Base-by-base conservation (phyloP, 2,113 vertebrate genomes). In the Menidia beryllina region DNA sequence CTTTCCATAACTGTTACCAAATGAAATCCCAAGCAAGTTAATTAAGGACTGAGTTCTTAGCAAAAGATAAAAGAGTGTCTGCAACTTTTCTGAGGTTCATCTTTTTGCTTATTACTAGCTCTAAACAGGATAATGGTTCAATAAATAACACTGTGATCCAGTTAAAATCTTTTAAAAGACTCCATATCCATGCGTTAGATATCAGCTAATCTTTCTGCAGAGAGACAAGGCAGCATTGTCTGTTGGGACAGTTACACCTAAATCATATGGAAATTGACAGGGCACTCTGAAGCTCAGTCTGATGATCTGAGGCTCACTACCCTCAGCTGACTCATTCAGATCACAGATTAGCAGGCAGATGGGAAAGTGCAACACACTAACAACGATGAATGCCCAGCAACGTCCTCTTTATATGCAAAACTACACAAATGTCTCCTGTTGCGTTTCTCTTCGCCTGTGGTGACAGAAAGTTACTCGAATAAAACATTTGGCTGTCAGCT, bases 281-380 rank as follows among this genome's bases (percentile, higher is more conserved):
- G 24, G 4, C 41, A 45, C 4, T n/a, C 30, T 34, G 30, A 34
- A 1, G 10, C 30, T 8, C 30, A 34, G 19, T 36, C 25, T 34
- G 55, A 64, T 72, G 68, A 87, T 82, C 67, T 41, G 54, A 65
- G 62, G 57, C 21, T 59, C 80, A 77, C 54, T 64, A 67, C 49
- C 83, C 76, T 81, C 64, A 68, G 5, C 30, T 34, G 30, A 34
- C 10, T 34, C 30, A 43, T 38, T 39, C 76, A 73, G 65, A 79
- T 69, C 39, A 27, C 36, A 72, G 66, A 82, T 74, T 45, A 59
- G 43, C 52, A 69, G 30, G 50, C 66, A 19, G 23, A 60, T 14
- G 20, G 64, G 17, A 25, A 19, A 47, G 0, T 34, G 52, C 4
- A 45, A 45, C 41, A 14, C 30, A 8, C 7, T 34, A 41, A 13